Base-by-base conservation (phyloP, 2,797 vertebrate species). In the Sus cebifrons region DNA sequence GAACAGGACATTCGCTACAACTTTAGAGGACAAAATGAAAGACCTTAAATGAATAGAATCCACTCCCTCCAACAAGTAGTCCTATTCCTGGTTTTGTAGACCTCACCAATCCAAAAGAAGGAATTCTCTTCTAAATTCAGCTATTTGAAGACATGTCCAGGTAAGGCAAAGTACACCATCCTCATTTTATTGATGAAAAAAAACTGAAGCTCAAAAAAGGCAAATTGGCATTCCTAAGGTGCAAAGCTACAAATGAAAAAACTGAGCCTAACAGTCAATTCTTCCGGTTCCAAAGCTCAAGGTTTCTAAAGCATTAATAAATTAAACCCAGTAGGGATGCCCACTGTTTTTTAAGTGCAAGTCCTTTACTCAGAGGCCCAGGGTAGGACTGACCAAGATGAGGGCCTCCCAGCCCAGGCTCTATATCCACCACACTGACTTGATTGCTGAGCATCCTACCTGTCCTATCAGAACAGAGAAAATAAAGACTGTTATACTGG, bases 401-500 rank as follows among this genome's bases (percentile, higher is more conserved):
- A 83, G 17, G 12, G 25, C 29, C 18, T 62, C 71, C 11, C 36
- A 82, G 67, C 49, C 65, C 29, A 54, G 70, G 23, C 36, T 17
- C 58, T 73, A 29, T 70, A 56, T 60, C 73, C 54, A 32, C 56
- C 58, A 92, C 20, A 60, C 67, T 32, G 21, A 77, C 83, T n/a
- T 68, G 36, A 94, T 29, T 23, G n/a, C 85, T 82, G 20, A 74
- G 60, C 74, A 89, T 40, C 83, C 71, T 0, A 64, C 12, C 78
- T 81, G 40, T 27, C 32, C 71, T 52, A 71, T 84, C 44, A 94
- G 92, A 85, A 90, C 0, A 49, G 0, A 54, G 0, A 49, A 94
- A 74, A 67, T 29, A 52, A 73, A 87, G 16, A 98, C 99, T 99
- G 32, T 32, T 32, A 32, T 44, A 44, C 44, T 44, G 44, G 9